Evolutionary conservation across 2,113 vertebrate genomes (phyloP).

Genomic region (Anthoscopus minutus): DNA sequence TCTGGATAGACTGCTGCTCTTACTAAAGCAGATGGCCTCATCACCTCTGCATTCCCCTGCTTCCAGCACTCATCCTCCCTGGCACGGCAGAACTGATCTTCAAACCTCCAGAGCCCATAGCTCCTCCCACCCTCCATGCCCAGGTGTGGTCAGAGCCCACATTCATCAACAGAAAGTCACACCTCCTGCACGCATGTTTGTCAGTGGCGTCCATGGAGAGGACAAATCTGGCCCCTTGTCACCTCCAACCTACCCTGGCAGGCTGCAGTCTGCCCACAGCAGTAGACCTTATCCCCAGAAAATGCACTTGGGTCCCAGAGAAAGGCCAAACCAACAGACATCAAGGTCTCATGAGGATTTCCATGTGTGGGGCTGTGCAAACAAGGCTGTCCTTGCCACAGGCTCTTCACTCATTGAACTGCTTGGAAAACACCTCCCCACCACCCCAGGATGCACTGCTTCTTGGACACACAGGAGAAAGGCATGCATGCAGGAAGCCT

Average conservation of each 20-base stretch:
- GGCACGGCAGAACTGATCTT: neutral
- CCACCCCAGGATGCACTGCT: neutral
- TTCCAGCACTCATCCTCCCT: neutral
- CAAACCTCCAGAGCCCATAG: neutral
- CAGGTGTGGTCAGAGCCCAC: neutral
- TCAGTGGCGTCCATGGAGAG: neutral
- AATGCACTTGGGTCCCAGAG: neutral
- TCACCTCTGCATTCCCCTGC: neutral
- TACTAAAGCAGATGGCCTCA: neutral
- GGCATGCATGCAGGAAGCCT: neutral
- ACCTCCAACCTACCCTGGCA: neutral
- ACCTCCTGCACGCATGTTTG: accelerated
- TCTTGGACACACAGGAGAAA: neutral
- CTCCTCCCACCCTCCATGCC: neutral
- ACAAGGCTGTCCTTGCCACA: neutral
- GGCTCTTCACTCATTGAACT: neutral
- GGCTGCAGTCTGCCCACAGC: neutral
- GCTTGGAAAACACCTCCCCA: neutral
- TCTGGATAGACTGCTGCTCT: neutral
- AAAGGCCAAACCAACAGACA: neutral
- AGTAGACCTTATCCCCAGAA: neutral
- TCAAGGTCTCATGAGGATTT: neutral
- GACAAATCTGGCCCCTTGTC: neutral
- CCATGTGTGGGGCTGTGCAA: neutral
- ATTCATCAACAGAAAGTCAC: neutral